These are phyloP conservation scores for Micromussa lordhowensis DNA, from an alignment of 92 coral and sea anemone species.

Conservation along the genomic window DNA sequence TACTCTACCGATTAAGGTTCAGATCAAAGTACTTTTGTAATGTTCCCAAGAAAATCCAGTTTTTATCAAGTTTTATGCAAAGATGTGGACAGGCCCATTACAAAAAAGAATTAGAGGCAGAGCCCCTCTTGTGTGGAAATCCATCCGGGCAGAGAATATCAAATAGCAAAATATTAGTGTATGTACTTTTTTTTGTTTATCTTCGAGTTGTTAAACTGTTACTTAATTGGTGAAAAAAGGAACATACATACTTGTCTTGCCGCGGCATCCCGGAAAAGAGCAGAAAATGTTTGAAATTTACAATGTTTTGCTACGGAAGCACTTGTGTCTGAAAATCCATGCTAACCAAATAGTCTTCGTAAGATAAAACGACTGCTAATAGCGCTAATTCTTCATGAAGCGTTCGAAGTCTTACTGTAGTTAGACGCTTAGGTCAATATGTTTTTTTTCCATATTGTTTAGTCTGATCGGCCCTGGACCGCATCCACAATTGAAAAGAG, in stretches of 20 bases:
- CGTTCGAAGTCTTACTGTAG: neutral
- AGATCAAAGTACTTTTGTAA: neutral
- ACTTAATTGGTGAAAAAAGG: neutral
- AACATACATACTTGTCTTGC: too few relatives aligned
- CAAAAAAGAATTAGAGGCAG: neutral
- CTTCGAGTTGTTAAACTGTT: neutral
- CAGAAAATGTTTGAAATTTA: slow-evolving; percentile 35
- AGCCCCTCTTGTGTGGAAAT: neutral
- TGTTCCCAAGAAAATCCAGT: neutral
- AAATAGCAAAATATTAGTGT: neutral
- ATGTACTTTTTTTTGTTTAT: neutral
- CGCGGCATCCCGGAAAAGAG: neutral
- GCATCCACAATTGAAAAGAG: neutral
- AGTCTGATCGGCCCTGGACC: neutral
- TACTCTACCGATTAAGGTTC: neutral
- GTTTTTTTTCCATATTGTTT: neutral
- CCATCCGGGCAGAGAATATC: neutral
- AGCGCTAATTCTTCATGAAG: neutral
- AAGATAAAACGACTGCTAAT: neutral
- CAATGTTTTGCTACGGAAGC: slow-evolving; percentile 28
- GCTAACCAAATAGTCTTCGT: neutral
- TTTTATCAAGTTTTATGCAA: neutral
- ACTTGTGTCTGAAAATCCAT: neutral
- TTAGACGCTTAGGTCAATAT: neutral
- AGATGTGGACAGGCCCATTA: slow-evolving; percentile 4